These are phyloP conservation scores for Metopolophium dirhodum DNA, from an alignment of 1,140 invertebrate genomes.

Conservation along the genomic window DNA sequence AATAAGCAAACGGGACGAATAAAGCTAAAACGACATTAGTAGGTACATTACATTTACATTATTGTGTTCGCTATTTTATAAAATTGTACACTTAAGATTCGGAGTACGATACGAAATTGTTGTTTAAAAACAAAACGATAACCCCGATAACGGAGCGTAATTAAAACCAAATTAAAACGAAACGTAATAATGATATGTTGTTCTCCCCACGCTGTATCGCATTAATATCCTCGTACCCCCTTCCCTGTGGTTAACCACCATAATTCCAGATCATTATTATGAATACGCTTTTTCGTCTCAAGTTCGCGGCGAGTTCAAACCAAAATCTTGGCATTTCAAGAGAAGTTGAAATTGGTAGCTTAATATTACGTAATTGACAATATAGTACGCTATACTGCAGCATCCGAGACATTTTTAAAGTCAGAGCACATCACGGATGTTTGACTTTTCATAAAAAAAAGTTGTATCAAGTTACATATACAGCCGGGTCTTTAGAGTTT, in stretches of 20 bases:
- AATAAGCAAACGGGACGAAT: neutral
- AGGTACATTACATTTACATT: neutral
- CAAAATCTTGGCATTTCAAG: neutral
- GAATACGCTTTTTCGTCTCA: neutral
- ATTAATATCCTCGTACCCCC: neutral
- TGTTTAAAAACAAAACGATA: neutral
- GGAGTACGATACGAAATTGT: neutral
- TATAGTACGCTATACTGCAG: no score
- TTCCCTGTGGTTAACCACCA: neutral
- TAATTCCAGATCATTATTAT: neutral
- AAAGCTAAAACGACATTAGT: neutral
- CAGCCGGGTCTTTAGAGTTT: neutral
- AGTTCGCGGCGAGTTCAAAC: neutral
- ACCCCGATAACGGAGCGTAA: neutral
- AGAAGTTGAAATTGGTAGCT: neutral
- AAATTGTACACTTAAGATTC: neutral
- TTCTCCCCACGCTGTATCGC: neutral
- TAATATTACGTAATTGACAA: neutral
- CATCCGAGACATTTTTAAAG: neutral
- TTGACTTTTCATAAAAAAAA: constrained; percentile 22
- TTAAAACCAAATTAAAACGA: neutral
- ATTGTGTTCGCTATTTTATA: neutral
- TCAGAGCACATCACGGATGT: neutral
- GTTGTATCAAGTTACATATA: neutral
- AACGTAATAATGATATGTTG: neutral